Conservation (phyloP, 53 echinoderm and acorn worm species). For the Antedon mediterranea region DNA sequence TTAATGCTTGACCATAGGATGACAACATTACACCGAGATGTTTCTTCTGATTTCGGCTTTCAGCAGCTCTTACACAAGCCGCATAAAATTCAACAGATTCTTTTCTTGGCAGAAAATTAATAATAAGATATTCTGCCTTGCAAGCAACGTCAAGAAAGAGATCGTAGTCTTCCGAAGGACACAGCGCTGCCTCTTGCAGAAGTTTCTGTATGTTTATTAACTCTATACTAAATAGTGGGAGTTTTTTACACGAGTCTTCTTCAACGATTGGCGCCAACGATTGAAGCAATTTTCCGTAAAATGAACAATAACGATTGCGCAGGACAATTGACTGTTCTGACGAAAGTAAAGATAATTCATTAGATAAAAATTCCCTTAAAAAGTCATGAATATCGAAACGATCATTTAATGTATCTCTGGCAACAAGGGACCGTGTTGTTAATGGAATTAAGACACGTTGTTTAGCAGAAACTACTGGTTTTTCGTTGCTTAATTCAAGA, state of each 20-base stretch:
- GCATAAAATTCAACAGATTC: slow-evolving; percentile 11
- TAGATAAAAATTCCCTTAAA: slow-evolving; percentile 14
- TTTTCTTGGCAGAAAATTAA: slow-evolving; percentile 5
- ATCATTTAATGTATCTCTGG: slow-evolving; percentile 9
- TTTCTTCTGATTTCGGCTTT: background rate
- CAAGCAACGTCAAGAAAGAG: slow-evolving; percentile 9
- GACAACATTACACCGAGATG: background rate
- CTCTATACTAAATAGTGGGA: slow-evolving; percentile 25
- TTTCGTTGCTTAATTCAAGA: background rate
- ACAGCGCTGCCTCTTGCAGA: slow-evolving; percentile 19
- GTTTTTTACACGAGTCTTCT: slow-evolving; percentile 24
- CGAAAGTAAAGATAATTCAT: slow-evolving; percentile 14
- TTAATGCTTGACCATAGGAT: background rate
- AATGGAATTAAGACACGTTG: slow-evolving; percentile 17
- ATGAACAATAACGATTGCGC: slow-evolving; percentile 17
- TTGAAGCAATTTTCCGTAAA: slow-evolving; percentile 23
- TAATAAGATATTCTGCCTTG: slow-evolving; percentile 12
- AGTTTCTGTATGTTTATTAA: slow-evolving; percentile 29
- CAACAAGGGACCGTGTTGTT: slow-evolving; percentile 21
- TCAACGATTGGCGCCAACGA: slow-evolving; percentile 15
- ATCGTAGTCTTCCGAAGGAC: slow-evolving; percentile 17
- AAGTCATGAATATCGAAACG: slow-evolving; percentile 24
- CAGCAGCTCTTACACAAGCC: background rate
- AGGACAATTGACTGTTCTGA: background rate
- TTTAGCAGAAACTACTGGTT: slow-evolving; percentile 6